Base-by-base conservation (phyloP, 2,888 invertebrate species). In the Sphaerophoria taeniata region DNA sequence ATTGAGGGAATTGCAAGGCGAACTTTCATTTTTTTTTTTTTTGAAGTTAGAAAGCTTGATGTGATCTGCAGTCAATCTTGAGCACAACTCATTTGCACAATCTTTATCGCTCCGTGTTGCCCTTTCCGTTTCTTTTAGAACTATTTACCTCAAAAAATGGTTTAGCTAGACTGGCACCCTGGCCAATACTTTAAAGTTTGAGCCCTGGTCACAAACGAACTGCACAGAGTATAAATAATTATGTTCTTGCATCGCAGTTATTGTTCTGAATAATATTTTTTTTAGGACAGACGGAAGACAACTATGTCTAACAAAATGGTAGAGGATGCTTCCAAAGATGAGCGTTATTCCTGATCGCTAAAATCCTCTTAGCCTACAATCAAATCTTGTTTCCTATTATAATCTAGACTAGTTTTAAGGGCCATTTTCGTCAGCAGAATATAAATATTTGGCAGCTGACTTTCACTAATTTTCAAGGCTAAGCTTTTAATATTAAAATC, bases 401-500 rank as follows among this genome's bases (percentile, higher is more conserved):
- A 24, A 61, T 80, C 14, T 2, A 58, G 63, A 36, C 87, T 86
- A 39, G 45, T 45, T 45, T 45, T 45, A 12, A 45, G 9, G 24
- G 24, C 24, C 24, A 24, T 24, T 24, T 24, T 24, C 24, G 24
- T 45, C 45, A 45, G 6, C 12, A 12, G 45, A 45, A 45, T 45
- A n/a, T 45, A 45, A 45, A 45, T 45, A 45, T 4, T 45, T 45
- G 45, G 45, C 3, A 45, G 9, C 45, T 45, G 45, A 45, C 45
- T 45, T n/a, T 6, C 45, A 45, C 9, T 45, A 4, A 45, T 45
- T 45, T 45, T 45, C 9, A 45, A n/a, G 12, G 11, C 45, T 45
- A 45, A 45, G 45, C 45, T 45, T 11, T 45, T 45, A 11, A 45
- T 9, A 12, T 45, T 45, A 24, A 24, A 24, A 1, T 45, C 45